phyloP scores from a whole-genome alignment of 2,113 vertebrate species.

The Oncorhynchus masou region DNA sequence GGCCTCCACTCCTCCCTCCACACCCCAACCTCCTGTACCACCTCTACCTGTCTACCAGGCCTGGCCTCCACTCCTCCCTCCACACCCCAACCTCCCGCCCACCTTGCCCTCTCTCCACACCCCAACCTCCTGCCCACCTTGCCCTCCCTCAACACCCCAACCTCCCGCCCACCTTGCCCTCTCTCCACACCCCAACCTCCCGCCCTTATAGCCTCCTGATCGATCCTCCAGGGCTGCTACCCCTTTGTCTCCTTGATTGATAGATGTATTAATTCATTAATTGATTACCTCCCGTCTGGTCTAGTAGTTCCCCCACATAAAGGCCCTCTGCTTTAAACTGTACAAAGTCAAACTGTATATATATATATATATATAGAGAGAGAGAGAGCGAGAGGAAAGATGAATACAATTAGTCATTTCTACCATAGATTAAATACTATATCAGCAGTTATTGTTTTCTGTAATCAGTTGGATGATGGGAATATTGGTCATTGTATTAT shows the following conservation, averaged over 20 bases:
- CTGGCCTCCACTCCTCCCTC: too few relatives aligned
- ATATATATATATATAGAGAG: slow-evolving; percentile 85
- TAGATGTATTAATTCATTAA: too few relatives aligned
- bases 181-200: not conserved
- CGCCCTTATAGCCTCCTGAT: too few relatives aligned
- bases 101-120: too few relatives aligned
- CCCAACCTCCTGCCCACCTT: not conserved
- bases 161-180: slow-evolving; percentile 55
- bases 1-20: not conserved
- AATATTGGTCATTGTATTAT: slow-evolving; percentile 58
- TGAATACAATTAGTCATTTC: slow-evolving; percentile 89
- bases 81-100: too few relatives aligned
- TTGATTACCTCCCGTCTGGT: too few relatives aligned
- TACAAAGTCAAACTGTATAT: slow-evolving; percentile 97
- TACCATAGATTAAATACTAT: slow-evolving; percentile 85
- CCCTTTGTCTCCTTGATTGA: too few relatives aligned
- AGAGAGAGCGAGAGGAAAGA: slow-evolving; percentile 76
- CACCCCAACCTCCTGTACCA: not conserved
- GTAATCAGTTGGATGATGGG: slow-evolving; percentile 80
- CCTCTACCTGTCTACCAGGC: too few relatives aligned
- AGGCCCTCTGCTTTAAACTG: slow-evolving; percentile 85
- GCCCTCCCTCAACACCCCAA: slow-evolving; percentile 45
- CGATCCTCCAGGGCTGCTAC: too few relatives aligned
- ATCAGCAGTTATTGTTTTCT: slow-evolving; percentile 78
- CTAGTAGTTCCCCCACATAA: not conserved